Percentiles rank a stretch among this genome's conserved stretches.
Conservation (phyloP, 2,888 invertebrate genomes). For the Chrysolina oricalcia region DNA sequence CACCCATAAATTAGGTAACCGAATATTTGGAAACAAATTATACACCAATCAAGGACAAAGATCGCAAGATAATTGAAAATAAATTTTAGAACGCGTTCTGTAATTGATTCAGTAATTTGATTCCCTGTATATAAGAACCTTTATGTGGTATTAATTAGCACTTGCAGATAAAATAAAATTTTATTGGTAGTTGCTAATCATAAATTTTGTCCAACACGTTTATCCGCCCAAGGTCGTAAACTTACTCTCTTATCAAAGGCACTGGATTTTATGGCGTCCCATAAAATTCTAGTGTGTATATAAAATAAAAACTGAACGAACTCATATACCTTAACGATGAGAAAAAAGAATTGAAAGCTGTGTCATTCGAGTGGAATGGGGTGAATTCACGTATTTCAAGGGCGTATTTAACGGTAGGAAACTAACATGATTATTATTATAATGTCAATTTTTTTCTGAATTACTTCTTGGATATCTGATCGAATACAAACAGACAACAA, state of each 20-base stretch:
- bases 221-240: slow-evolving; percentile 30
- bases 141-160: slow-evolving; percentile 28
- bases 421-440: no score
- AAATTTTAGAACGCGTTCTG: slow-evolving; percentile 12
- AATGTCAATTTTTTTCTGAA: no score
- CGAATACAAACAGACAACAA: no score
- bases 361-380: no score
- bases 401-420: no score
- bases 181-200: slow-evolving; percentile 24
- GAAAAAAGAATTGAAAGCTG: not conserved
- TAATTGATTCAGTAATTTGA: slow-evolving; percentile 25
- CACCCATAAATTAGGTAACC: slow-evolving; percentile 19
- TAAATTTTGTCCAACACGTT: slow-evolving; percentile 30
- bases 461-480: no score
- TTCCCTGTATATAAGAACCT: slow-evolving; percentile 5
- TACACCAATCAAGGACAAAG: slow-evolving; percentile 12
- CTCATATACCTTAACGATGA: not conserved
- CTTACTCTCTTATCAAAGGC: slow-evolving; percentile 38
- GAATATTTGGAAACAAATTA: slow-evolving; percentile 19
- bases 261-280: slow-evolving; percentile 41
- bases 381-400: no score
- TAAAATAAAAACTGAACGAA: slow-evolving; percentile 28
- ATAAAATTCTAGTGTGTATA: slow-evolving; percentile 34
- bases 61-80: slow-evolving; percentile 23
- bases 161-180: slow-evolving; percentile 10